Evolutionary conservation across 2,888 invertebrate species (phyloP).

Genomic region (Campoplex capitator): DNA sequence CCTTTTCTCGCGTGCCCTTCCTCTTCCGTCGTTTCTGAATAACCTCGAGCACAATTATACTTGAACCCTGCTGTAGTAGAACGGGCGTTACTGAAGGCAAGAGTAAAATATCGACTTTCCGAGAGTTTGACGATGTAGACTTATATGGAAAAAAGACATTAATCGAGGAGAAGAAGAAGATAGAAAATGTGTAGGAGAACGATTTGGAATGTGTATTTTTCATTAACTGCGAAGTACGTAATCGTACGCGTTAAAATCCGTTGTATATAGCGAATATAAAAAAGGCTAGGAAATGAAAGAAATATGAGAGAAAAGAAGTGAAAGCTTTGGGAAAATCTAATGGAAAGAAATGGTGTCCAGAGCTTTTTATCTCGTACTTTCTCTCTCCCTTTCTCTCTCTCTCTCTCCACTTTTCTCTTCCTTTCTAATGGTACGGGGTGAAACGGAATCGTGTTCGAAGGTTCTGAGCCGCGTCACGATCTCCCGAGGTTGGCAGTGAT

Average conservation of each 20-base stretch:
- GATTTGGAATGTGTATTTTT: conserved; percentile 21
- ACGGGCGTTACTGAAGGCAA: conserved; percentile 27
- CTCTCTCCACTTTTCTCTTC: neutral
- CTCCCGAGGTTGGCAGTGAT: conserved; percentile 57
- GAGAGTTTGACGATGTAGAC: neutral
- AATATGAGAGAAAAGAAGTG: neutral
- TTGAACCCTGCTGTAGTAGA: neutral
- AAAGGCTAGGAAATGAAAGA: neutral
- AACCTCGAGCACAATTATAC: conserved; percentile 53
- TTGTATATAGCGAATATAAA: neutral
- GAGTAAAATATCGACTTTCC: conserved; percentile 43
- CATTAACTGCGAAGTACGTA: neutral
- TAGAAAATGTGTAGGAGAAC: neutral
- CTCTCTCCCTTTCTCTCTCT: neutral
- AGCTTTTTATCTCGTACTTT: conserved; percentile 6
- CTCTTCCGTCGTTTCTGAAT: conserved; percentile 49
- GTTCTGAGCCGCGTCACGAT: conserved; percentile 29
- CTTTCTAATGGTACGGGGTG: conserved; percentile 31
- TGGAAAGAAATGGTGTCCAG: conserved; percentile 44
- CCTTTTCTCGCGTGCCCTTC: conserved; percentile 38
- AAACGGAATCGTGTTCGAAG: conserved; percentile 51
- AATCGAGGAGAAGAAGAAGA: neutral
- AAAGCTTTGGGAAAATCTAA: conserved; percentile 12
- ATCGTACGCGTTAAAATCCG: neutral
- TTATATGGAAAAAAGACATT: neutral